Conservation (phyloP, 2,888 invertebrate species). For the Pandemis heparana region DNA sequence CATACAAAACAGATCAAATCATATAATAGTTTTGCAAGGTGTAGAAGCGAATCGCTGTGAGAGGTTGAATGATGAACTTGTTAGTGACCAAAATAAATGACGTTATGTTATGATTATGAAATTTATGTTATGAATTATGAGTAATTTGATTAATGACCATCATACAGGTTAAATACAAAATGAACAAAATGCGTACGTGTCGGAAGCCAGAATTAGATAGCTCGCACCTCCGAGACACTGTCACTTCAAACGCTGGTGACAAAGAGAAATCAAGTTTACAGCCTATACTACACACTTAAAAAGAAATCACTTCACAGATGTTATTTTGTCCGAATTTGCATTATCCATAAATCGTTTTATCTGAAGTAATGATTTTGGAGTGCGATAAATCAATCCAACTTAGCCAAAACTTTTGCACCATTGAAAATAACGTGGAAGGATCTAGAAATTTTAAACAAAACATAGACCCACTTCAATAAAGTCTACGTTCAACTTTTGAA, state of each 20-base stretch:
- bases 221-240: constrained; percentile 71
- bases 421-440: too few species aligned
- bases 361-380: neutral
- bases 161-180: constrained; percentile 69
- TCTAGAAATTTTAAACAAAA: too few species aligned
- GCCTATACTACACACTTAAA: neutral
- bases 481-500: too few species aligned
- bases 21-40: neutral
- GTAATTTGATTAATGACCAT: constrained; percentile 11
- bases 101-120: neutral
- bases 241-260: constrained; percentile 81
- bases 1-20: neutral
- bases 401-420: too few species aligned
- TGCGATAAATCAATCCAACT: too few species aligned
- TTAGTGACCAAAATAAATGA: neutral
- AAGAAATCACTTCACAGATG: neutral
- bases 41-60: constrained; percentile 1
- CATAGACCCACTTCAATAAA: too few species aligned
- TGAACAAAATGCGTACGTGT: constrained; percentile 78
- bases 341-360: neutral
- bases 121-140: neutral
- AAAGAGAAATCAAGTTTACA: constrained; percentile 63
- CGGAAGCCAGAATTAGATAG: constrained; percentile 76
- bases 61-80: neutral
- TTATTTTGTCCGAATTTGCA: neutral